Conservation (phyloP, 2,113 vertebrate species). For the Notothenia coriiceps region DNA sequence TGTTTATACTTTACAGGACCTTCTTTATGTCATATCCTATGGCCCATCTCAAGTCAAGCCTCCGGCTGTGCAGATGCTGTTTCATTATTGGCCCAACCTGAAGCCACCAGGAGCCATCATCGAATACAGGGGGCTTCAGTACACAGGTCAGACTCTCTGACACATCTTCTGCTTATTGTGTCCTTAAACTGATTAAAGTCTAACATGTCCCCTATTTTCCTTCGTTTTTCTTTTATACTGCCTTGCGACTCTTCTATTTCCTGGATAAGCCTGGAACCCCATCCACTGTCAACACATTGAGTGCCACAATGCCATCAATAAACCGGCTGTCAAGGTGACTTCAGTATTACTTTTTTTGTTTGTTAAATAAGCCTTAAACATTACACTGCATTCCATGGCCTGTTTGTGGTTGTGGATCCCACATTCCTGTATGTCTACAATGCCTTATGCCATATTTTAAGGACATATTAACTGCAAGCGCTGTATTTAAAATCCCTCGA, state of each 20-base stretch:
- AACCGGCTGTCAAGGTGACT: constrained; percentile 98
- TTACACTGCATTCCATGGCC: background rate
- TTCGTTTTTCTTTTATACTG: background rate
- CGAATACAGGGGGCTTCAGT: constrained; percentile 98
- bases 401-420: background rate
- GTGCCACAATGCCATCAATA: constrained; percentile 99
- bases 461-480: constrained; percentile 1
- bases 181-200: constrained; percentile 39
- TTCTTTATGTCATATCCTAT: constrained; percentile 98
- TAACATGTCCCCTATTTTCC: constrained; percentile 19
- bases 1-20: constrained; percentile 86
- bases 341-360: background rate
- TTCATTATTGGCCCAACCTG: constrained; percentile 99
- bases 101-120: constrained; percentile 98
- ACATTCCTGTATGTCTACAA: background rate
- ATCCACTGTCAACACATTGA: constrained; percentile 99
- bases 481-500: constrained; percentile 16
- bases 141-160: constrained; percentile 89
- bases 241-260: constrained; percentile 28
- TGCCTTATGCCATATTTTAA: background rate
- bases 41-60: constrained; percentile 99
- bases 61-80: constrained; percentile 98
- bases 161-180: constrained; percentile 12
- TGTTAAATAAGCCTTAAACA: constrained; percentile 8
- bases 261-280: constrained; percentile 96